Evolutionary conservation across 2,797 vertebrate species (phyloP).

Genomic region (Limosa lapponica): DNA sequence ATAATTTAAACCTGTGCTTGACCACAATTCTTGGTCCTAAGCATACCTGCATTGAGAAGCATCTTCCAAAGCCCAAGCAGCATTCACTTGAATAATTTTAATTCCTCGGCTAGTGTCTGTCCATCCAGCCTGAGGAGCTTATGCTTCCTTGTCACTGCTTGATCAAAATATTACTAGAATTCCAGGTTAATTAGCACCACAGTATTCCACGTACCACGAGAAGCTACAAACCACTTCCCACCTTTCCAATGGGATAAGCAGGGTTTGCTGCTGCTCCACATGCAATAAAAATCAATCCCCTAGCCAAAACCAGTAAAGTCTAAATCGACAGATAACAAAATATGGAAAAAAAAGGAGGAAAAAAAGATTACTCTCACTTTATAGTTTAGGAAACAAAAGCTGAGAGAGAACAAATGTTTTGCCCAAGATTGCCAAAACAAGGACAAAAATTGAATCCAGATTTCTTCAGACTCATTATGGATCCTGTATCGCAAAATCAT

Average conservation of each 20-base stretch:
- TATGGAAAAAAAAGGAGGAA: fast-evolving
- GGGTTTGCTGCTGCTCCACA: background rate
- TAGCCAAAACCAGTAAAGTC: background rate
- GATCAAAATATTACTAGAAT: background rate
- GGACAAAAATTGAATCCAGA: background rate
- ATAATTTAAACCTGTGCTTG: background rate
- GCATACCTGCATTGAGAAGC: background rate
- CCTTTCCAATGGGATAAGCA: background rate
- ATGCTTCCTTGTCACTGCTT: background rate
- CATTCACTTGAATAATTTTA: background rate
- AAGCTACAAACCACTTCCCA: background rate
- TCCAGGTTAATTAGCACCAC: background rate
- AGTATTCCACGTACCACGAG: background rate
- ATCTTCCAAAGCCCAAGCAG: background rate
- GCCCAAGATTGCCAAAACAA: background rate
- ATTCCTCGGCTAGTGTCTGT: background rate
- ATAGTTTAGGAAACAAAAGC: background rate
- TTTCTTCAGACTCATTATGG: background rate
- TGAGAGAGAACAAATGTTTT: background rate
- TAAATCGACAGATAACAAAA: background rate
- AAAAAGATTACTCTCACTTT: background rate
- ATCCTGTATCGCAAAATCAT: background rate
- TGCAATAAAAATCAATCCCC: background rate
- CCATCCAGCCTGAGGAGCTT: background rate
- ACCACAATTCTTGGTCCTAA: background rate